Evolutionary conservation across 2,797 vertebrate species (phyloP), one percentile per base, ranked within the genome.

Genomic region (Bovichtus diacanthus): DNA sequence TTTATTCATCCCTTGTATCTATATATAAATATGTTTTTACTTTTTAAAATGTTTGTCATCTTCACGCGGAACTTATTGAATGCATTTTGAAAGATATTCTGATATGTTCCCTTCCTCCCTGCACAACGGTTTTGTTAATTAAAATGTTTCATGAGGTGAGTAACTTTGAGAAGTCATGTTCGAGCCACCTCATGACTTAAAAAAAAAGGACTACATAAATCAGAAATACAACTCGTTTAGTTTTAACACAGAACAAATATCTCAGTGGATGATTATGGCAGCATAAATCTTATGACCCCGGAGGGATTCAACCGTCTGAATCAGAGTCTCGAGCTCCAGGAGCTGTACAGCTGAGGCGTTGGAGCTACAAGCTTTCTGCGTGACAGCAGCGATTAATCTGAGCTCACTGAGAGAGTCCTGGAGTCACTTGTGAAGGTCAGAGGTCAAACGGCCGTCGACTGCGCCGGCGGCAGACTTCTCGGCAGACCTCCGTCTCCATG

Each of bases 371-470:
- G 16, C 44, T n/a, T 31, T 50, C 34, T 27, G 9, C 6, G 16
- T 64, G 69, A 80, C 86, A 67, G 81, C 79, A 2, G 25, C 19
- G 59, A 82, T 85, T 85, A 83, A 91, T 85, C 75, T 80, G n/a
- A 21, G 54, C 84, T 56, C 83, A 4, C 54, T 29, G 29, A 56
- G 74, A 64, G 71, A 36, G 7, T 23, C 53, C 6, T 2, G 27
- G 65, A 68, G 76, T 70, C 70, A 53, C 69, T 82, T 65, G 39
- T 47, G 44, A 47, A 70, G 87, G 80, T 92, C 85, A 39, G n/a
- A 76, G 89, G 88, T 93, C 90, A 92, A 92, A 76, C 49, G 75
- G 82, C 46, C 39, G 41, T 90, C 79, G 70, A 65, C 79, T 49
- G 80, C 46, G 61, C 21, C 23, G 64, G 89, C 70, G 76, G 66